Evolutionary conservation across 35 echinoderm and acorn worm genomes (phyloP).

Genomic region (Hemicentrotus pulcherrimus): DNA sequence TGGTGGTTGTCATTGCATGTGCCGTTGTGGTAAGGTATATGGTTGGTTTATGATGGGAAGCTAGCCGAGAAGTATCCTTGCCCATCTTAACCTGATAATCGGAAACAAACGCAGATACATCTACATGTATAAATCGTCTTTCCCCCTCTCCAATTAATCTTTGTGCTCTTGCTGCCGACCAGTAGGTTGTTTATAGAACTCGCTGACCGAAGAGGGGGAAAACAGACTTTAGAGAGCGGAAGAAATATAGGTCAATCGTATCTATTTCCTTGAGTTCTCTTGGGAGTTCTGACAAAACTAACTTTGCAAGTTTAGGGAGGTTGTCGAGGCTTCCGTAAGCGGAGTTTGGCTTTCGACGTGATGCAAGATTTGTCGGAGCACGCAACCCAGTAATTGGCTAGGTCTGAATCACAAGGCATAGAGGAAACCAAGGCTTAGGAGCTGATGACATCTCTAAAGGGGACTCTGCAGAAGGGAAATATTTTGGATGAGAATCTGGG

Average conservation of each 20-base stretch:
- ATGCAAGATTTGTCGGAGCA: not conserved
- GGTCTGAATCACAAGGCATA: constrained; percentile 18
- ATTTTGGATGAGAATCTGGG: not conserved
- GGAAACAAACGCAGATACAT: not conserved
- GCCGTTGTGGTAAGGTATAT: too few relatives aligned
- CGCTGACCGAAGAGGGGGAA: not conserved
- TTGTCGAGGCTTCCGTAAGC: not conserved
- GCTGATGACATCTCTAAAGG: not conserved
- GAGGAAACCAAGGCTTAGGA: constrained; percentile 41
- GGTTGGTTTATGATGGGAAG: too few relatives aligned
- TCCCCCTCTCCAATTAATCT: not conserved
- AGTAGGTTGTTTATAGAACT: not conserved
- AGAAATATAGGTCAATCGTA: constrained; percentile 27
- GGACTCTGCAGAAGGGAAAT: not conserved
- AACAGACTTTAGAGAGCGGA: not conserved
- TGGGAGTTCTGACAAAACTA: not conserved
- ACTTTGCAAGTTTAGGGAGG: not conserved
- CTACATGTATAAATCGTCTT: not conserved
- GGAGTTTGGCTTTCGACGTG: not conserved
- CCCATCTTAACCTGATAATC: not conserved
- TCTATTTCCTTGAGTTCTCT: constrained; percentile 7
- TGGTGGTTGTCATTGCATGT: too few relatives aligned
- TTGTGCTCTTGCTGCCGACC: not conserved
- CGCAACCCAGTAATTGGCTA: not conserved
- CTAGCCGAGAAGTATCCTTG: too few relatives aligned